Evolutionary conservation across 2,888 invertebrate genomes (phyloP), one percentile per base, ranked within the genome.

Genomic region (Leucophenga montana): DNA sequence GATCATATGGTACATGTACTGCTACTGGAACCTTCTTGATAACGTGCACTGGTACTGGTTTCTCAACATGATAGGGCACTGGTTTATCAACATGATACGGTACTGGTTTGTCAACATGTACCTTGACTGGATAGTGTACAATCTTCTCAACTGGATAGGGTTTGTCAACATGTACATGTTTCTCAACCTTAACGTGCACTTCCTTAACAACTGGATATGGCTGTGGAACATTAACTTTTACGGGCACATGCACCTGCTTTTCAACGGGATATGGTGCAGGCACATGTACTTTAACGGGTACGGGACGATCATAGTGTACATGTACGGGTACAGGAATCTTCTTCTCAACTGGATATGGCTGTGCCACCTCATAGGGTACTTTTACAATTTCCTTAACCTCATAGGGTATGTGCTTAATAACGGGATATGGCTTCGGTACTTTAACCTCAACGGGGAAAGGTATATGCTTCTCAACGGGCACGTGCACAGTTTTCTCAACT

Each of bases 361-460:
- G 91, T 78, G 94, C 94, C 73, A 94, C 92, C 84, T 94, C 94
- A 73, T 94, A 93, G 76, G 94, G 94, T 71, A 95, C 94, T 87
- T 94, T 94, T 65, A 95, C 92, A 89, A 91, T 91, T 88, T 94
- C 94, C 90, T 94, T 94, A 76, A 94, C 94, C 67, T 93, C 93
- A 84, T 92, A 92, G 56, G 94, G 94, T 77, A 92, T 90, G 87
- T 91, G 91, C 89, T 92, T 92, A 88, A 91, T 89, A 75, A 95
- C 93, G 80, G 93, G 93, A 89, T 93, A 93, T 73, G 93, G 93
- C 82, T 92, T 91, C 27, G 93, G 93, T 61, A 93, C 92, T 71
- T 90, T 91, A 50, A 94, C 93, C 84, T 92, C 91, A 16, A 91
- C 90, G 69, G 92, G 92, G 73, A 90, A 90, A 18, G 90, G 92